phyloP scores from a whole-genome alignment of 2,888 invertebrate species.

The Gryllus longicercus region DNA sequence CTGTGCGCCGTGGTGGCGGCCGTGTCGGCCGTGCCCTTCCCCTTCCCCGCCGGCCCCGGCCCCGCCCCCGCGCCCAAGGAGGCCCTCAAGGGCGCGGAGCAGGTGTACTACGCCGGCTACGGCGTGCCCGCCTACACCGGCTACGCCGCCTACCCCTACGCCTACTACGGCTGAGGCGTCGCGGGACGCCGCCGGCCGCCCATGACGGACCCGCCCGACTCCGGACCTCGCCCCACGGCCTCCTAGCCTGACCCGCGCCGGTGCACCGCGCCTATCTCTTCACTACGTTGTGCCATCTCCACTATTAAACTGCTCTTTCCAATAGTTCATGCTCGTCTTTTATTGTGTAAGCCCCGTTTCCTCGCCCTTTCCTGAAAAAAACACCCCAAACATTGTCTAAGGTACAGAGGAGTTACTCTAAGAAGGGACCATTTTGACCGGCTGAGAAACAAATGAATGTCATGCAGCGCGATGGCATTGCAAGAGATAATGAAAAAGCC shows the following conservation, averaged over 20 bases:
- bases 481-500: too few relatives aligned
- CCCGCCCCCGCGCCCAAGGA: not conserved
- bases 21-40: not conserved
- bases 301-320: too few relatives aligned
- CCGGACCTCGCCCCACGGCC: not conserved
- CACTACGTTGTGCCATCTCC: not conserved
- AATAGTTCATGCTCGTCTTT: too few relatives aligned
- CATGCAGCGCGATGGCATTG: too few relatives aligned
- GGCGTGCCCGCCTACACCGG: not conserved
- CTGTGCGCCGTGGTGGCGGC: not conserved
- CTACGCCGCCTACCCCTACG: not conserved
- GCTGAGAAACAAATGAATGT: too few relatives aligned
- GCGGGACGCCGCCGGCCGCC: not conserved
- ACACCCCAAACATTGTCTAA: too few relatives aligned
- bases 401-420: too few relatives aligned
- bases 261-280: not conserved
- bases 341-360: too few relatives aligned
- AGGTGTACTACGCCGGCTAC: constrained; percentile 1
- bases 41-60: not conserved
- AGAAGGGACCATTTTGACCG: too few relatives aligned
- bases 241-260: not conserved
- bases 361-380: too few relatives aligned
- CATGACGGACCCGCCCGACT: not conserved
- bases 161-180: constrained; percentile 1
- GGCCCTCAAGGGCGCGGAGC: not conserved